Conservation (phyloP, 2,888 invertebrate species). For the Epistrophe eligans region DNA sequence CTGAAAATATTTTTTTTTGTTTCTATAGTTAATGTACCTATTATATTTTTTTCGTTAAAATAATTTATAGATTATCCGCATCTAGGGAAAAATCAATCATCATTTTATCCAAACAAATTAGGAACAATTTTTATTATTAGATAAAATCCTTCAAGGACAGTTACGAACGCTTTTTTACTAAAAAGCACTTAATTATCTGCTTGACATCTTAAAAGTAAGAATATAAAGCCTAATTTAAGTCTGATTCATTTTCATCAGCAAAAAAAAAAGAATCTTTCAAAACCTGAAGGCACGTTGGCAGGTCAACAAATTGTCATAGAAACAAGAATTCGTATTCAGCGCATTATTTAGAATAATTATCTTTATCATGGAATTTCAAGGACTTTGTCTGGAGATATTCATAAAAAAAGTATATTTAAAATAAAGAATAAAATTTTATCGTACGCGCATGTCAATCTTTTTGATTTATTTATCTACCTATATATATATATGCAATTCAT, state of each 20-base stretch:
- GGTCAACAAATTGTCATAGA: conserved; percentile 35
- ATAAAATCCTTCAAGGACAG: not conserved
- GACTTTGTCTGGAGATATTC: conserved; percentile 14
- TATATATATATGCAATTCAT: not conserved
- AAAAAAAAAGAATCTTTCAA: conserved; percentile 10
- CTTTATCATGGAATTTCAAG: conserved; percentile 8
- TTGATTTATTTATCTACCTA: conserved; percentile 28
- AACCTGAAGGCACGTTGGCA: not conserved
- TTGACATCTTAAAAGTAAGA: not conserved
- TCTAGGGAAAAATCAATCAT: not conserved
- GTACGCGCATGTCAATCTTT: conserved; percentile 12
- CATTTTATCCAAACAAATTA: not conserved
- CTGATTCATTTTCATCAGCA: not conserved
- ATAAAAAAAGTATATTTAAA: not conserved
- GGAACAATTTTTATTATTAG: not conserved
- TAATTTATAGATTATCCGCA: not conserved
- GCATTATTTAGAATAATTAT: not conserved
- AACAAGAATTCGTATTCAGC: not conserved
- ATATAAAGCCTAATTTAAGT: not conserved
- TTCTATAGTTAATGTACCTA: too few species aligned
- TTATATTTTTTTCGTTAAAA: too few species aligned
- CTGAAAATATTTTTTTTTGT: too few species aligned
- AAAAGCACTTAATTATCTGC: not conserved
- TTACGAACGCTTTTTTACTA: not conserved
- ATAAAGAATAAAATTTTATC: not conserved